These are phyloP conservation scores for Phyllotis vaccarum DNA, from an alignment of 2,797 vertebrate genomes.

Conservation along the genomic window DNA sequence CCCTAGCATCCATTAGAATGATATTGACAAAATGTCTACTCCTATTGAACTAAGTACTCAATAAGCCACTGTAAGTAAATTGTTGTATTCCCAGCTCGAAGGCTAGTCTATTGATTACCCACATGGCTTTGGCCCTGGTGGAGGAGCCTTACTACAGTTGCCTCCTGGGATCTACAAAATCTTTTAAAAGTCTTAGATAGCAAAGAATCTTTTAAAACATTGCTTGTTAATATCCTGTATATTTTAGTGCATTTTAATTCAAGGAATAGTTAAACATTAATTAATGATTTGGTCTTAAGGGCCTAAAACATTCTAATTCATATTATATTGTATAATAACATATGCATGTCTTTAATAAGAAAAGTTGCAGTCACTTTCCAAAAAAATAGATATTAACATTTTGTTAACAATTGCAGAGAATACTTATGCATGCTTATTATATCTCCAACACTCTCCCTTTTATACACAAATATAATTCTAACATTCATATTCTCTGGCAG, in stretches of 20 bases:
- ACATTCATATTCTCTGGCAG: background rate
- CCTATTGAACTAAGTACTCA: slow-evolving; percentile 75
- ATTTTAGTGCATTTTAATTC: slow-evolving; percentile 47
- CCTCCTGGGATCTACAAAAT: slow-evolving; percentile 24
- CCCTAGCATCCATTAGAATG: slow-evolving; percentile 75
- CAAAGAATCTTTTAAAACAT: slow-evolving; percentile 17
- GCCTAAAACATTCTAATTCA: slow-evolving; percentile 39
- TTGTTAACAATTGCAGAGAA: slow-evolving; percentile 9
- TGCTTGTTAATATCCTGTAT: slow-evolving; percentile 16
- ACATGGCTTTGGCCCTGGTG: slow-evolving; percentile 29
- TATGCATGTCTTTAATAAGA: slow-evolving; percentile 30
- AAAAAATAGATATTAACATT: slow-evolving; percentile 19
- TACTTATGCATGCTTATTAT: background rate
- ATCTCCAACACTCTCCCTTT: background rate
- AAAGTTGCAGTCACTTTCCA: slow-evolving; percentile 44
- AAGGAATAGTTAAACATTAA: slow-evolving; percentile 43
- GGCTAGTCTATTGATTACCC: slow-evolving; percentile 74
- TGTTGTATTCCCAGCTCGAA: slow-evolving; percentile 77
- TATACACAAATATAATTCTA: background rate
- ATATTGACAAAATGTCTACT: slow-evolving; percentile 80
- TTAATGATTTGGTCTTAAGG: slow-evolving; percentile 19
- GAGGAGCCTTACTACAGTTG: background rate
- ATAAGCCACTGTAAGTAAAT: slow-evolving; percentile 81
- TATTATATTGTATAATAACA: slow-evolving; percentile 43
- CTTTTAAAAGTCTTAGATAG: slow-evolving; percentile 34